phyloP scores from a whole-genome alignment of 2,113 vertebrate species.

The Rousettus leschenaultii region DNA sequence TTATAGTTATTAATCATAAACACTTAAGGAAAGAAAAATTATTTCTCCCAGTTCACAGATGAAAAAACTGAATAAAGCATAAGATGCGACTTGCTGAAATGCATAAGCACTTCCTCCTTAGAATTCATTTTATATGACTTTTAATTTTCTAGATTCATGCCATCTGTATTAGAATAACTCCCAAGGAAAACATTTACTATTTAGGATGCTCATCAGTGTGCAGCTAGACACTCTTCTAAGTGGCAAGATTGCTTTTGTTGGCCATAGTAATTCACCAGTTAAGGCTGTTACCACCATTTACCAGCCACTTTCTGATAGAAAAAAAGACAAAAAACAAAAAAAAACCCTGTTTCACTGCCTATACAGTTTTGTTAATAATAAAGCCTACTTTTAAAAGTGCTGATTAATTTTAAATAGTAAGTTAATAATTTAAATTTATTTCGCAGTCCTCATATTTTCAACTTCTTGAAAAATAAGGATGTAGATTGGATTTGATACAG shows the following conservation, averaged over 20 bases:
- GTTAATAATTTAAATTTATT: slow-evolving; percentile 50
- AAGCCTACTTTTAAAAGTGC: neutral
- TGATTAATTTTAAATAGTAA: slow-evolving; percentile 41
- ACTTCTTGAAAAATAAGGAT: slow-evolving; percentile 13
- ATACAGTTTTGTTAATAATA: neutral
- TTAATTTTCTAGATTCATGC: neutral
- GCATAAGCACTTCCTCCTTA: neutral
- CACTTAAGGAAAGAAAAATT: neutral
- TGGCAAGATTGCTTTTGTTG: neutral
- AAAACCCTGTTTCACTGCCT: neutral
- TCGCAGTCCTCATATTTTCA: neutral
- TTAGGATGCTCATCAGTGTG: neutral
- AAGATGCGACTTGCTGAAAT: neutral
- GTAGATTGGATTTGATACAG: neutral
- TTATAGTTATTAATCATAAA: neutral
- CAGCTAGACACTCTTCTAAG: neutral
- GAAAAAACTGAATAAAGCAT: neutral
- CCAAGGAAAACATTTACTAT: neutral
- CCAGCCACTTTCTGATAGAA: neutral
- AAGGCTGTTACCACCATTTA: neutral
- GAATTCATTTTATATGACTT: slow-evolving; percentile 12
- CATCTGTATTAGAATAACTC: neutral
- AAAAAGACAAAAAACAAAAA: neutral
- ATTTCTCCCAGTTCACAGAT: neutral
- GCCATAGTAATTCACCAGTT: neutral